Conservation (phyloP, 1,140 invertebrate species). For the Druon quercuslanigerum region DNA sequence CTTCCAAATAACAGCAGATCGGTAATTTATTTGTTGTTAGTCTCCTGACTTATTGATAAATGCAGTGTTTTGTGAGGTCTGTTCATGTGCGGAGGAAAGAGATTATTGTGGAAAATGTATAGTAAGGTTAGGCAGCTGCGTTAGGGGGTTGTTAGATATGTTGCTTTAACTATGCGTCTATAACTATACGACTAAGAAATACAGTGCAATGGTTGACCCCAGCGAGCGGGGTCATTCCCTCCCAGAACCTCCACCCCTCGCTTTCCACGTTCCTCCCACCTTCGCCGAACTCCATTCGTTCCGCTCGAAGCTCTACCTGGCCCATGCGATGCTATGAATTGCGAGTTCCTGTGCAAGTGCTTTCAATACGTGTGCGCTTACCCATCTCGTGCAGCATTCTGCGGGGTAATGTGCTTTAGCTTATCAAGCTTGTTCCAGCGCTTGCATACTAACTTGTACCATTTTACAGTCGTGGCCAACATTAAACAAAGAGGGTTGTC, state of each 20-base stretch:
- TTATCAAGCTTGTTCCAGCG: not conserved
- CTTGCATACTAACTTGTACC: not conserved
- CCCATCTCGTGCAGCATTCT: not conserved
- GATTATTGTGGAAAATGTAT: not conserved
- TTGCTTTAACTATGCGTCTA: not conserved
- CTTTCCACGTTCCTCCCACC: not conserved
- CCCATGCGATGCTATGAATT: not conserved
- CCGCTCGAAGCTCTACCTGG: conserved; percentile 10
- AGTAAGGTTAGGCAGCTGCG: not conserved
- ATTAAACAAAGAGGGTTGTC: not conserved
- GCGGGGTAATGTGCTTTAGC: not conserved
- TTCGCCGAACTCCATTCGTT: conserved; percentile 3
- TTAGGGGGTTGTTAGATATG: no score
- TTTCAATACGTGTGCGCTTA: not conserved
- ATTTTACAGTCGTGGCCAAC: not conserved
- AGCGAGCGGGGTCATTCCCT: conserved; percentile 23
- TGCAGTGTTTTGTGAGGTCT: not conserved
- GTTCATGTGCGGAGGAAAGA: not conserved
- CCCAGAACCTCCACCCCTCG: not conserved
- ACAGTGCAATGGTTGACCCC: conserved; percentile 17
- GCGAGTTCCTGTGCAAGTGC: not conserved
- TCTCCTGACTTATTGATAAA: not conserved
- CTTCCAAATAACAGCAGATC: no score
- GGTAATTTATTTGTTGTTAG: no score
- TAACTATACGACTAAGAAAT: conserved; percentile 15